Base-by-base conservation (phyloP, 2,113 vertebrate genomes). In the Mungos mungo region DNA sequence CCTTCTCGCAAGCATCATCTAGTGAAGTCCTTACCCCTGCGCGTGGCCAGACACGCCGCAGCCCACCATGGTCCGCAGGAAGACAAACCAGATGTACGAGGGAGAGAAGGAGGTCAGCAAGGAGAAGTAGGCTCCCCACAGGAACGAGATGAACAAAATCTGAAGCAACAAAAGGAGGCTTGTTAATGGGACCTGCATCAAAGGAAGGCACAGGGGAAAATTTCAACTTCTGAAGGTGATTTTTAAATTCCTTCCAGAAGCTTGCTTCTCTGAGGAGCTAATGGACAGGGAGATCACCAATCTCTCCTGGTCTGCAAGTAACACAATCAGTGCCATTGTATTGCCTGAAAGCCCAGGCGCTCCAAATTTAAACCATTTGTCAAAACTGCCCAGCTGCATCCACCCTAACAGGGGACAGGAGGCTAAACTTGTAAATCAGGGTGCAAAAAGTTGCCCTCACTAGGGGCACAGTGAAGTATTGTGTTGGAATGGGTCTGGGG, bases 101-200 rank as follows among this genome's bases (percentile, higher is more conserved):
- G 99, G 99, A 0, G 99, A 98, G 31, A 99, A 99, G 0, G 99
- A 99, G 3, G 99, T 99, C 96, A 99, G 98, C 90, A 99, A 93
- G 31, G 99, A 99, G 98, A 99, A 99, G 97, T 99, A 99, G 9
- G 99, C 98, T 25, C 99, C 99, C 99, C 99, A 99, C 90, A 99
- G 96, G 63, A 99, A 99, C 0, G 99, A 99, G 3, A 99, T 98
- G 23, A 99, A 98, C 97, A 99, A 98, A 89, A 99, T 99, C 99
- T 99, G 98, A 16, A 97, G 88, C 29, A 54, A 96, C 1, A 10
- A 92, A 87, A 90, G 50, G 93, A 50, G 50, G 41, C 15, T 2
- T 31, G 33, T 80, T 90, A 87, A 5, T 13, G 41, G 52, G 33
- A 52, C 77, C 45, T 33, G 21, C 69, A 33, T n/a, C 12, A 0